Conservation (phyloP, 2,888 invertebrate species). For the Polyommatus iphigenia region DNA sequence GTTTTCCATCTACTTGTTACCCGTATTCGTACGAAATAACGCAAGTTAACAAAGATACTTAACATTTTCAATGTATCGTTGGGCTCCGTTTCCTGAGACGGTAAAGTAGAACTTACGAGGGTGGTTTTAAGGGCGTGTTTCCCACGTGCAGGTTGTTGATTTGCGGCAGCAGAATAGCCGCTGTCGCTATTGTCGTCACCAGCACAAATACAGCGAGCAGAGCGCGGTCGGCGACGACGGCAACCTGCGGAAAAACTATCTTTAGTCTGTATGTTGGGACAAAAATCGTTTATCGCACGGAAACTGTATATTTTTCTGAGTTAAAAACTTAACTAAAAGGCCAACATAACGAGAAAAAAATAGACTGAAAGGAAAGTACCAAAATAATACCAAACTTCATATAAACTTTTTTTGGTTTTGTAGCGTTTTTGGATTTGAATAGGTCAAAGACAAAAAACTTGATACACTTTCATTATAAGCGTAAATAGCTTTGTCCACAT, state of each 20-base stretch:
- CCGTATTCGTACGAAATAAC: slow-evolving; percentile 5
- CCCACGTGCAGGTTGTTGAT: slow-evolving; percentile 78
- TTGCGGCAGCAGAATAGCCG: slow-evolving; percentile 86
- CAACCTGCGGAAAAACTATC: slow-evolving; percentile 68
- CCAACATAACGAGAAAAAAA: too few species aligned
- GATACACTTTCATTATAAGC: too few species aligned
- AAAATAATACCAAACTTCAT: too few species aligned
- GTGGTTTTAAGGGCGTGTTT: slow-evolving; percentile 71
- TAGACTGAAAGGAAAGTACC: too few species aligned
- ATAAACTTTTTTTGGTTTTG: too few species aligned
- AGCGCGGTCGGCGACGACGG: slow-evolving; percentile 90
- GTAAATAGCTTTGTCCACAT: too few species aligned
- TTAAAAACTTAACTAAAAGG: too few species aligned
- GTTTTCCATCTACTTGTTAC: not conserved
- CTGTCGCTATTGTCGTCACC: slow-evolving; percentile 88
- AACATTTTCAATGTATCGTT: slow-evolving; percentile 19
- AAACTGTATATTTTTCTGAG: too few species aligned
- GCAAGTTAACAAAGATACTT: not conserved
- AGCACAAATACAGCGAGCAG: slow-evolving; percentile 88
- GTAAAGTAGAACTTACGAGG: slow-evolving; percentile 51
- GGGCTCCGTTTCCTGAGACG: slow-evolving; percentile 16
- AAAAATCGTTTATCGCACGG: too few species aligned
- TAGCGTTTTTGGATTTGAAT: too few species aligned
- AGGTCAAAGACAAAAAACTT: too few species aligned
- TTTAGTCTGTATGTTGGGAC: not conserved